Evolutionary conservation across 2,113 vertebrate genomes (phyloP).

Genomic region (Varanus salvator): DNA sequence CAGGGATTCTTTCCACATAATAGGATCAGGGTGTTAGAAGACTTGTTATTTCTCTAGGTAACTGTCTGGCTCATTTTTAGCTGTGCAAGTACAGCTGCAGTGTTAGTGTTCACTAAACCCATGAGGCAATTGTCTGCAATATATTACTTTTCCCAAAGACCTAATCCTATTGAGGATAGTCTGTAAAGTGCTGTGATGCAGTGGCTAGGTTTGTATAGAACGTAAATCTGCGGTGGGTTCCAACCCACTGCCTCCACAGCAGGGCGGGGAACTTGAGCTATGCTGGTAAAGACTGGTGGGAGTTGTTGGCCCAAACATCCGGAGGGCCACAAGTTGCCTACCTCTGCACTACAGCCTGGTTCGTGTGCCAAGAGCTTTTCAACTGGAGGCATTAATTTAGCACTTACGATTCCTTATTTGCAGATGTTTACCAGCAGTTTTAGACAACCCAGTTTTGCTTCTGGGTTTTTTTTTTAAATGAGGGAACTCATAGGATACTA

Average conservation of each 20-base stretch:
- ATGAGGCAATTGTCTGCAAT: conserved; percentile 24
- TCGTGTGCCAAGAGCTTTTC: not conserved
- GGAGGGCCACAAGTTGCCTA: no score
- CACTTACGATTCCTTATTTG: no score
- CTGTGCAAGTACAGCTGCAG: not conserved
- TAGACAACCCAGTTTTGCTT: no score
- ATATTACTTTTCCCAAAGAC: conserved; percentile 15
- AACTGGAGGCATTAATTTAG: no score
- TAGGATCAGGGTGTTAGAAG: conserved; percentile 8
- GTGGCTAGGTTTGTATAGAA: not conserved
- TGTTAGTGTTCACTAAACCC: conserved; percentile 4
- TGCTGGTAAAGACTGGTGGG: no score
- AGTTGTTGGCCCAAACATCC: no score
- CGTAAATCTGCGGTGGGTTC: not conserved
- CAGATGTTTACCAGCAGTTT: no score
- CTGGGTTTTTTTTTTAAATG: no score
- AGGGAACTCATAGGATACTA: no score
- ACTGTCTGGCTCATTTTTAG: not conserved
- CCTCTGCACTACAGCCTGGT: not conserved
- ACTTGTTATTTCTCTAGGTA: conserved; percentile 5
- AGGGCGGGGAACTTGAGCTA: no score
- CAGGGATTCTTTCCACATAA: conserved; percentile 5
- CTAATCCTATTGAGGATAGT: conserved; percentile 9
- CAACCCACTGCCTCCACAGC: not conserved
- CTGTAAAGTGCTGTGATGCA: conserved; percentile 5